Conservation (phyloP, 2,113 vertebrate genomes). For the Rhinoderma darwinii region DNA sequence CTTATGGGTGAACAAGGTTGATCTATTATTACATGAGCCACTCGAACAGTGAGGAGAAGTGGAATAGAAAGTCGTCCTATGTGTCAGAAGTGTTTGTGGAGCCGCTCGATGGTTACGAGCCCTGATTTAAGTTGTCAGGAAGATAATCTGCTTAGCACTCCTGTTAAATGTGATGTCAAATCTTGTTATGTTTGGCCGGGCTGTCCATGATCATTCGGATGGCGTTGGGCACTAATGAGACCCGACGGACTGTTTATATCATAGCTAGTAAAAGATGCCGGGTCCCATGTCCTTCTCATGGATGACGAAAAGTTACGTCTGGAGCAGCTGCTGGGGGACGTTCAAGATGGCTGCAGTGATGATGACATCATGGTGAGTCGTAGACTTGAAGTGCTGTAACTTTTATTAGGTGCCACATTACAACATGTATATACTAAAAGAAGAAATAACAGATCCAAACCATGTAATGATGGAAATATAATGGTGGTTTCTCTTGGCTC, state of each 20-base stretch:
- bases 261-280: slow-evolving; percentile 81
- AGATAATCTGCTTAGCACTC: slow-evolving; percentile 26
- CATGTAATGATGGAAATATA: too few relatives aligned
- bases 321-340: slow-evolving; percentile 80
- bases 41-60: not conserved
- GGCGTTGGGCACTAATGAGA: not conserved
- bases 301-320: slow-evolving; percentile 81
- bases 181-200: slow-evolving; percentile 29
- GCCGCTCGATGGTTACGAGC: not conserved
- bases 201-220: not conserved
- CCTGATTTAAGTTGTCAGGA: slow-evolving; percentile 1
- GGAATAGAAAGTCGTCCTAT: not conserved
- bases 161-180: slow-evolving; percentile 28
- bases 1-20: not conserved
- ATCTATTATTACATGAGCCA: not conserved
- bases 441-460: not conserved
- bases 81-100: slow-evolving; percentile 3
- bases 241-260: slow-evolving; percentile 58
- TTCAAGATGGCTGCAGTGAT: slow-evolving; percentile 69
- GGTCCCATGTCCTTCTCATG: slow-evolving; percentile 76
- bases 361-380: slow-evolving; percentile 64
- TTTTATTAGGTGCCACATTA: slow-evolving; percentile 19
- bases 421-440: not conserved
- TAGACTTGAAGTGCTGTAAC: not conserved
- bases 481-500: too few relatives aligned